A percentile compares a stretch with the other conserved stretches of the same genome.
Conservation (phyloP, 2,888 invertebrate genomes). For the Chymomyza fuscimana region DNA sequence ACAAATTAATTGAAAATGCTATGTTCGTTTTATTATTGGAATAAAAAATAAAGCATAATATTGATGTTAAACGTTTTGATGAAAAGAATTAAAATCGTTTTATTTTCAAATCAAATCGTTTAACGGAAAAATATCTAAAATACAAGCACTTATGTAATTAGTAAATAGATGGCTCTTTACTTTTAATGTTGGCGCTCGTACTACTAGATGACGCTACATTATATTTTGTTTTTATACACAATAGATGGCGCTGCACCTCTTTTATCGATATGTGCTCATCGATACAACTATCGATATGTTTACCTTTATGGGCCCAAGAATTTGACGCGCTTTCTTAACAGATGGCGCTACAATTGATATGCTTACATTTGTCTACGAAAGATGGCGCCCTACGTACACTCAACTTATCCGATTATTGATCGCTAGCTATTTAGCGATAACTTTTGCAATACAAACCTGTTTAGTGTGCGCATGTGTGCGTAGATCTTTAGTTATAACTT, state of each 20-base stretch:
- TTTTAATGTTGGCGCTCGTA: too few species aligned
- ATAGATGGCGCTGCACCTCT: too few species aligned
- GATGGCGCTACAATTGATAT: neutral
- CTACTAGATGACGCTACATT: too few species aligned
- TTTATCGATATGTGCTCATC: too few species aligned
- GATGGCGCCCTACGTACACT: neutral
- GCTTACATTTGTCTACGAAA: neutral
- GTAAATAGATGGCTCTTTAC: neutral
- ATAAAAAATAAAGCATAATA: too few species aligned
- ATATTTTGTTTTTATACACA: too few species aligned
- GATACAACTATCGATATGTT: too few species aligned
- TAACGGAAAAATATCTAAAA: too few species aligned
- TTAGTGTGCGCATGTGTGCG: neutral
- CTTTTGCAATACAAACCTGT: neutral
- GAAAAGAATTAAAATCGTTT: neutral
- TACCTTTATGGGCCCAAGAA: too few species aligned
- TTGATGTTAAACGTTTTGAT: too few species aligned
- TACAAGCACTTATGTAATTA: too few species aligned
- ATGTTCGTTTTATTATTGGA: neutral
- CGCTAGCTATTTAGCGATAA: neutral
- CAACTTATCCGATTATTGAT: neutral
- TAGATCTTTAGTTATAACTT: neutral
- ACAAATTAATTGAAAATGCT: constrained; percentile 26
- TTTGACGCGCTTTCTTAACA: too few species aligned
- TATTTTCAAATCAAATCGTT: neutral